phyloP scores from a whole-genome alignment of 1,140 invertebrate genomes.

The Halictus rubicundus region DNA sequence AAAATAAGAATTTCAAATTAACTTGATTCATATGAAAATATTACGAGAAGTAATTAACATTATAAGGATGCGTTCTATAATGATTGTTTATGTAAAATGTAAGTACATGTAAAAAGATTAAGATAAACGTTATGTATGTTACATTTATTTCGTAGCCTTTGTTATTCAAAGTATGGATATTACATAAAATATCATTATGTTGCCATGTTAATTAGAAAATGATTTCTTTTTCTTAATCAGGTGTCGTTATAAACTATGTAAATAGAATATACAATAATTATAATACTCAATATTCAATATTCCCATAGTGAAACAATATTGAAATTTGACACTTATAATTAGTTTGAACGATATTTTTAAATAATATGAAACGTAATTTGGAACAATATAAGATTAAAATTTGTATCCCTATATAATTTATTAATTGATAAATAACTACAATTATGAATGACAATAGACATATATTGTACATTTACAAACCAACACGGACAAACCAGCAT shows the following conservation, averaged over 20 bases:
- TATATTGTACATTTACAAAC: slow-evolving; percentile 7
- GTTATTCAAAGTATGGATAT: slow-evolving; percentile 37
- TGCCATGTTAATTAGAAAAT: slow-evolving; percentile 53
- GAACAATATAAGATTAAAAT: slow-evolving; percentile 5
- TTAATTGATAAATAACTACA: slow-evolving; percentile 21
- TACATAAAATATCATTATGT: slow-evolving; percentile 34
- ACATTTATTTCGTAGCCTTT: slow-evolving; percentile 29
- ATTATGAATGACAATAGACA: neutral
- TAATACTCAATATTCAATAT: slow-evolving; percentile 58
- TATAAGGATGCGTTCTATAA: slow-evolving; percentile 52
- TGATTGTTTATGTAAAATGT: slow-evolving; percentile 40
- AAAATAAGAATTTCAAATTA: slow-evolving; percentile 44
- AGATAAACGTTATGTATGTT: slow-evolving; percentile 41
- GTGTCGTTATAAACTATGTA: slow-evolving; percentile 25
- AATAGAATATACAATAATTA: slow-evolving; percentile 37
- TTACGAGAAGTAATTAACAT: slow-evolving; percentile 33
- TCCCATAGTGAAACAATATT: slow-evolving; percentile 34
- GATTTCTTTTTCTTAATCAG: slow-evolving; percentile 9
- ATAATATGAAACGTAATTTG: slow-evolving; percentile 44
- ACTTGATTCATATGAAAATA: slow-evolving; percentile 37
- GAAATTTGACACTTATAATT: slow-evolving; percentile 36
- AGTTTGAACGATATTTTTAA: slow-evolving; percentile 29
- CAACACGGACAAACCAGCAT: neutral
- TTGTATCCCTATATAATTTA: slow-evolving; percentile 32
- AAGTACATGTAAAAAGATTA: slow-evolving; percentile 43